Evolutionary conservation across 2,797 vertebrate genomes (phyloP).

Genomic region (Okamejei kenojei): DNA sequence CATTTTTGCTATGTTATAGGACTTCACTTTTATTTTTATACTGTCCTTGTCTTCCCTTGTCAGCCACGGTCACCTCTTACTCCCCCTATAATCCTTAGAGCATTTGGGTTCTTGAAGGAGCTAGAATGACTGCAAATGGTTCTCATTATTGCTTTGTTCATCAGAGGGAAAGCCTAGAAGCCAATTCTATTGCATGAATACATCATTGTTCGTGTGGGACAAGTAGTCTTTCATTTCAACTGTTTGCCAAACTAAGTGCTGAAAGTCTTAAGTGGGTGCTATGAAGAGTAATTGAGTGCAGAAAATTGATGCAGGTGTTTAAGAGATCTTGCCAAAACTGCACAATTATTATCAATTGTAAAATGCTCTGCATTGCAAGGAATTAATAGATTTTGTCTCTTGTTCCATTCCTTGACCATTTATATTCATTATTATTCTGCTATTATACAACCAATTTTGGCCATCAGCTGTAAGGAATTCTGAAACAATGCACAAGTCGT

Average conservation of each 20-base stretch:
- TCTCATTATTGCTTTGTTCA: not conserved
- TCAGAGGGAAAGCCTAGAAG: not conserved
- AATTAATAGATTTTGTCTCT: constrained; percentile 8
- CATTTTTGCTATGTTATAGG: too few species aligned
- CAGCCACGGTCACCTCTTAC: too few species aligned
- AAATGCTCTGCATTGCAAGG: not conserved
- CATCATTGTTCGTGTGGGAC: constrained; percentile 18
- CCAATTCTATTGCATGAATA: not conserved
- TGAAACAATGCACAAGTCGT: not conserved
- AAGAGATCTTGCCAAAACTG: constrained; percentile 14
- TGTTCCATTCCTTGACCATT: not conserved
- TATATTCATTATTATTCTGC: not conserved
- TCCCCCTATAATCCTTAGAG: too few species aligned
- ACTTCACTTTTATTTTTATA: too few species aligned
- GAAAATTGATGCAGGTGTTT: constrained; percentile 33
- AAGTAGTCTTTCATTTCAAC: constrained; percentile 30
- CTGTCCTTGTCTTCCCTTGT: too few species aligned
- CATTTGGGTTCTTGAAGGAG: not conserved
- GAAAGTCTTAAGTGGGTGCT: constrained; percentile 18
- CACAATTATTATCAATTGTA: constrained; percentile 2
- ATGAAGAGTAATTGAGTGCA: constrained; percentile 36
- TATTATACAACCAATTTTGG: not conserved
- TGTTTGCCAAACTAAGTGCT: constrained; percentile 18
- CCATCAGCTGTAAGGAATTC: not conserved
- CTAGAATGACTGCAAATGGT: constrained; percentile 9